phyloP scores from a whole-genome alignment of 2,797 vertebrate genomes.

The Erpetoichthys calabaricus region DNA sequence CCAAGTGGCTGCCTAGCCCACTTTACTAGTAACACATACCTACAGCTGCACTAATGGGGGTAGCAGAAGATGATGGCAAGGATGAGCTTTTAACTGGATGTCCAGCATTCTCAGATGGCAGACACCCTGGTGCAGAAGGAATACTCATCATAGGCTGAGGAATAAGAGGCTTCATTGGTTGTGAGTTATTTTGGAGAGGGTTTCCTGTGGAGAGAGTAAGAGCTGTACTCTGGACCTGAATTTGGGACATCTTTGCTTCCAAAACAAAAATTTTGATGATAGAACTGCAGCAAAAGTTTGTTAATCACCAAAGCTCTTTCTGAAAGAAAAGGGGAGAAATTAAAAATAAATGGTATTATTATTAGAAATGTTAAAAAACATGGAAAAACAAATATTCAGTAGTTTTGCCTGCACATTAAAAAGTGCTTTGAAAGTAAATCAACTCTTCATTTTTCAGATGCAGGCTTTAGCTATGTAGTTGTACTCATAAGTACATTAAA shows the following conservation, averaged over 20 bases:
- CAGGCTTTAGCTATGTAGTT: too few species aligned
- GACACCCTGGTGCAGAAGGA: conserved; percentile 68
- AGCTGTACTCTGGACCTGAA: conserved; percentile 76
- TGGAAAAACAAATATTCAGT: too few species aligned
- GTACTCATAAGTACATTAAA: too few species aligned
- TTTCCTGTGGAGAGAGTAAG: conserved; percentile 48
- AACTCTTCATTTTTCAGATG: too few species aligned
- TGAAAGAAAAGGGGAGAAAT: conserved; percentile 25
- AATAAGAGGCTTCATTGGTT: conserved; percentile 48
- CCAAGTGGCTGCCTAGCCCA: not conserved
- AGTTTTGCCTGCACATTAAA: too few species aligned
- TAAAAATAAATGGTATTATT: too few species aligned
- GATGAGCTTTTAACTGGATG: conserved; percentile 83
- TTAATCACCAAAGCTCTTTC: conserved; percentile 55
- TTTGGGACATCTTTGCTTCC: conserved; percentile 79
- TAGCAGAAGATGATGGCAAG: conserved; percentile 78
- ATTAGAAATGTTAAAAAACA: too few species aligned
- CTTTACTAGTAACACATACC: conserved; percentile 40
- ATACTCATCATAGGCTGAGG: conserved; percentile 79
- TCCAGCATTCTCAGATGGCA: conserved; percentile 87
- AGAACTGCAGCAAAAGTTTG: conserved; percentile 42
- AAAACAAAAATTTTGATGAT: conserved; percentile 28
- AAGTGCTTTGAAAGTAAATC: too few species aligned
- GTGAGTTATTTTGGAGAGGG: conserved; percentile 56
- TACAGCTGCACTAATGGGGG: conserved; percentile 75